phyloP scores from a whole-genome alignment of 2,113 vertebrate species.

The Aplodontia rufa region DNA sequence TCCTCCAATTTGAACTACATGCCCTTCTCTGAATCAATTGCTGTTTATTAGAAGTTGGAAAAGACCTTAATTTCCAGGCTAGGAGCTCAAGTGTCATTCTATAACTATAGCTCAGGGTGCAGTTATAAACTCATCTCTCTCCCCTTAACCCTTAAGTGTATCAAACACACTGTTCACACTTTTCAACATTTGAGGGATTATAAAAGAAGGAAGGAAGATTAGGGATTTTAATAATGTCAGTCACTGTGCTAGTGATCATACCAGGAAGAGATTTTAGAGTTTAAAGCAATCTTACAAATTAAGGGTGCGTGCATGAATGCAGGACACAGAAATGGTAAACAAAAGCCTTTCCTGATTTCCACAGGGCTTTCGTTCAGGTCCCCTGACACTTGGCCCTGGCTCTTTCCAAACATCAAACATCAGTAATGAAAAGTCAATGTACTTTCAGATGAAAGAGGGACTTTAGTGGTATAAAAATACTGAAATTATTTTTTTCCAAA shows the following conservation, averaged over 20 bases:
- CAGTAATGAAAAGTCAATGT: background rate
- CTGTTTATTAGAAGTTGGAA: background rate
- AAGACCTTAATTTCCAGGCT: background rate
- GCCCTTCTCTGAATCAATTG: background rate
- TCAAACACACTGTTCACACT: background rate
- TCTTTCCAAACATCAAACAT: background rate
- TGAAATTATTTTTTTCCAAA: background rate
- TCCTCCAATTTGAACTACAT: background rate
- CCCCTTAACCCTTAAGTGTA: background rate
- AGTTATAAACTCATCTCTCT: background rate
- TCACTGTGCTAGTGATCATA: background rate
- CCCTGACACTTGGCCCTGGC: background rate
- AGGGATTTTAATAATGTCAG: background rate
- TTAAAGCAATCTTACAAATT: background rate
- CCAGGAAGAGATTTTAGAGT: background rate
- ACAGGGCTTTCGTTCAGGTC: background rate
- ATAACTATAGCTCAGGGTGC: background rate
- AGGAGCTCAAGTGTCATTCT: background rate
- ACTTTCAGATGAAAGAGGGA: background rate
- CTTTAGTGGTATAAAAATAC: background rate
- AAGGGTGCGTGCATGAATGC: background rate
- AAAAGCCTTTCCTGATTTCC: background rate
- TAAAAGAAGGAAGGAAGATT: background rate
- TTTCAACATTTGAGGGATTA: background rate
- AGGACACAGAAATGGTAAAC: background rate